A percentile compares a stretch with the other conserved stretches of the same genome.
Conservation (phyloP, 1,140 invertebrate genomes). For the Zaprionus capensis region DNA sequence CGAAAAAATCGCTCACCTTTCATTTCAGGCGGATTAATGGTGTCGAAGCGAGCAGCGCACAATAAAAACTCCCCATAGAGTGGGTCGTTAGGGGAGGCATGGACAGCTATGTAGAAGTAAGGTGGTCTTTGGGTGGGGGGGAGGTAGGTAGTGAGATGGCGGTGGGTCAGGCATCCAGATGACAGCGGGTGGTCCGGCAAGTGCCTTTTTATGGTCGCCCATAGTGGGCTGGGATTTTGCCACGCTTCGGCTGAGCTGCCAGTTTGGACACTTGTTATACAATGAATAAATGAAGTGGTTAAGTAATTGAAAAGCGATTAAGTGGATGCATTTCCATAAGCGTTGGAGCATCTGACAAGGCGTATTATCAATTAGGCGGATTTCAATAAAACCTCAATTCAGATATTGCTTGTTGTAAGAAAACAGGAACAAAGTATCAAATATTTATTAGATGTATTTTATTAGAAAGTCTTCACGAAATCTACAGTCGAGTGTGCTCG, state of each 20-base stretch:
- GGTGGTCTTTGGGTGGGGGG: not conserved
- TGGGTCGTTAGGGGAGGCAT: not conserved
- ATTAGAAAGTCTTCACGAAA: not conserved
- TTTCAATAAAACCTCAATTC: slow-evolving; percentile 7
- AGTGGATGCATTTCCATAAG: slow-evolving; percentile 47
- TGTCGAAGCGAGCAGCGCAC: slow-evolving; percentile 63
- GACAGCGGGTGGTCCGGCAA: slow-evolving; percentile 40
- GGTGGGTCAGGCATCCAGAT: slow-evolving; percentile 3
- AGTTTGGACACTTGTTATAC: slow-evolving; percentile 78
- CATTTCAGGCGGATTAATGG: slow-evolving; percentile 80
- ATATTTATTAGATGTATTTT: no score
- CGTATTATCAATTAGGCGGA: slow-evolving; percentile 29
- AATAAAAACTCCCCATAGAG: slow-evolving; percentile 48
- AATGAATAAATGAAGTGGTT: slow-evolving; percentile 81
- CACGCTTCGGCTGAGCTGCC: slow-evolving; percentile 63
- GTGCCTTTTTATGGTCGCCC: slow-evolving; percentile 27
- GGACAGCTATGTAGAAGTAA: not conserved
- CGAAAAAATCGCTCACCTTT: slow-evolving; percentile 81
- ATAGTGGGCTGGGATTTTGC: slow-evolving; percentile 53
- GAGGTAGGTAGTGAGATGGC: not conserved
- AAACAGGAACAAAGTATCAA: not conserved
- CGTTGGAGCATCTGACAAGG: not conserved
- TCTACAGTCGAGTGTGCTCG: not conserved
- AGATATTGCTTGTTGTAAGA: not conserved
- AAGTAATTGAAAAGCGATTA: slow-evolving; percentile 82